Base-by-base conservation (phyloP, 2,113 vertebrate genomes). In the Equus quagga region DNA sequence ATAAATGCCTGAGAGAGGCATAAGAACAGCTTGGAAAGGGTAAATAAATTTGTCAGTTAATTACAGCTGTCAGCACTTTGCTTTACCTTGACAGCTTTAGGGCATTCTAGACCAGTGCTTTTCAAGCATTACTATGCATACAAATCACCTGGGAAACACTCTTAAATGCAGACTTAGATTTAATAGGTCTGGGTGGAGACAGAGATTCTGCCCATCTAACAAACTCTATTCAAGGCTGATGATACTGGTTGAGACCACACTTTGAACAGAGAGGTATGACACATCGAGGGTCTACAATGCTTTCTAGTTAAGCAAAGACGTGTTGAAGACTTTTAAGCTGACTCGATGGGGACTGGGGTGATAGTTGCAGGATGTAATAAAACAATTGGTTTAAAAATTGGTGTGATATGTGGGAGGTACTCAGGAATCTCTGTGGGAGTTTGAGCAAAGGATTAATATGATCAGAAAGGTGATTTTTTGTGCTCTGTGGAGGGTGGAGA, bases 391-490 rank as follows among this genome's bases (percentile, higher is more conserved):
- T 76, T 80, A 94, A 92, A 90, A 81, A 72, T 88, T 70, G 6
- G 7, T 67, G n/a, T 92, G 62, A 13, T 78, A 82, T 41, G 18
- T 76, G 49, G 84, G 82, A 49, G 51, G 12, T 88, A 73, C n/a
- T 73, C 7, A 17, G 58, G n/a, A 88, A 3, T 60, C 46, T 91
- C 64, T 84, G n/a, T 91, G 46, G 28, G n/a, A 94, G 76, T 72
- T 69, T 95, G 36, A 84, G 12, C 6, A 87, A 94, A 94, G 21
- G 3, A 73, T 87, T 87, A 62, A 90, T 90, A 33, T 65, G 13
- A 19, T 92, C 41, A 92, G 54, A 95, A 96, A 96, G 19, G 17
- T 94, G 24, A 89, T 79, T 91, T 28, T 79, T 92, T 36, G 41
- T 92, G 31, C 17, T 6, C 41, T 33, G 56, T 76, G 28, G 49